Evolutionary conservation across 2,888 invertebrate species (phyloP).

Genomic region (Automeris io): DNA sequence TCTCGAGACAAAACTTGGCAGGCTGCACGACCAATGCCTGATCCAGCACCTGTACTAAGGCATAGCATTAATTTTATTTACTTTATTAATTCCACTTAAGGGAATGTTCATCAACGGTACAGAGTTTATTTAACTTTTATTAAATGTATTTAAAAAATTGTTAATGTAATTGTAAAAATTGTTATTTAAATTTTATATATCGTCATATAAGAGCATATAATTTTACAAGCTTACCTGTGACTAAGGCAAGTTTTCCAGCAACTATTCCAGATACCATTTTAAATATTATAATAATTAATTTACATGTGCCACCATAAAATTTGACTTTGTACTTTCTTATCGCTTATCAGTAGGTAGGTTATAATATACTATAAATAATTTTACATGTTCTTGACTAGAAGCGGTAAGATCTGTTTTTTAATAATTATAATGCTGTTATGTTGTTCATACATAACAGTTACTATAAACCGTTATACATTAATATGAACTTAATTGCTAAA

Average conservation of each 20-base stretch:
- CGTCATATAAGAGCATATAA: too few species aligned
- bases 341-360: constrained; percentile 8
- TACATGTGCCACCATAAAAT: constrained; percentile 13
- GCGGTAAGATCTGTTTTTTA: too few species aligned
- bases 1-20: constrained; percentile 88
- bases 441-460: too few species aligned
- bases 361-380: too few species aligned
- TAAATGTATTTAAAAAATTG: too few species aligned
- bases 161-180: too few species aligned
- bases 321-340: constrained; percentile 40
- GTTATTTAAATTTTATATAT: too few species aligned
- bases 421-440: too few species aligned
- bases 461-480: too few species aligned
- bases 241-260: constrained; percentile 57
- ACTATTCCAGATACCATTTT: constrained; percentile 57
- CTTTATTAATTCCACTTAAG: not conserved
- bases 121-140: too few species aligned
- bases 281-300: constrained; percentile 7
- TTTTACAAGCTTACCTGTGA: constrained; percentile 63
- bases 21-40: constrained; percentile 92
- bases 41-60: constrained; percentile 85
- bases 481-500: too few species aligned
- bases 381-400: too few species aligned
- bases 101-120: not conserved
- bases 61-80: not conserved